Conservation (phyloP, 23 tunicate genomes). For the Trididemnum clinides region DNA sequence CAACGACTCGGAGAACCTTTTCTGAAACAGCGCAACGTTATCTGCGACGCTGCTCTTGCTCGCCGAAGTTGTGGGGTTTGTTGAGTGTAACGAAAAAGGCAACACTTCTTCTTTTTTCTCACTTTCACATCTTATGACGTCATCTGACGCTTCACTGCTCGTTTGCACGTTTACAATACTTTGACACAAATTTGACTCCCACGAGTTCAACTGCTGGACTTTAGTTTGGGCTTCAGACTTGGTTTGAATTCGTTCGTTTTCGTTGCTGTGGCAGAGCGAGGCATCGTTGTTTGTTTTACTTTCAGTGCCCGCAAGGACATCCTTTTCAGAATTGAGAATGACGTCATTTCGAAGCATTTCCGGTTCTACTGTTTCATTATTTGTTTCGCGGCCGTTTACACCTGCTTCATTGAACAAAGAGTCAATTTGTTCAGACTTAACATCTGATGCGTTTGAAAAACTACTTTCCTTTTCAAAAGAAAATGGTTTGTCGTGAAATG, state of each 20-base stretch:
- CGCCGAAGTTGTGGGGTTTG: neutral
- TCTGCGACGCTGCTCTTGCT: neutral
- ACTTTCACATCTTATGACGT: neutral
- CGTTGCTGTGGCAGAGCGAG: too few species aligned
- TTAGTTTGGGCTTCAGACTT: too few species aligned
- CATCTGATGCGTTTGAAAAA: neutral
- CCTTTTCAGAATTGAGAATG: too few species aligned
- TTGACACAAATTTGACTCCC: neutral
- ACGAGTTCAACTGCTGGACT: neutral
- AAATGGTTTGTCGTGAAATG: too few species aligned
- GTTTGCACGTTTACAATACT: neutral
- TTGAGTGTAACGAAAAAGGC: neutral
- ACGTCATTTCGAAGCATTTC: too few species aligned
- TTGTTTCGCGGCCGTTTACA: too few species aligned
- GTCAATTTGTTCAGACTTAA: neutral
- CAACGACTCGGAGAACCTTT: neutral
- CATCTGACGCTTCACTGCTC: neutral
- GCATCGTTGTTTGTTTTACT: too few species aligned
- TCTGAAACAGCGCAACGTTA: neutral
- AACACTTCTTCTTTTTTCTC: neutral
- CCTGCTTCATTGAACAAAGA: neutral
- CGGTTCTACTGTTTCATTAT: too few species aligned
- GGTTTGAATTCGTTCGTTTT: too few species aligned
- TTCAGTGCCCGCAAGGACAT: too few species aligned
- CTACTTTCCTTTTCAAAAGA: neutral